Percentiles rank a stretch among this genome's conserved stretches.
These are phyloP conservation scores for Lytechinus variegatus DNA, from an alignment of 35 echinoderm and acorn worm genomes.

Conservation along the genomic window DNA sequence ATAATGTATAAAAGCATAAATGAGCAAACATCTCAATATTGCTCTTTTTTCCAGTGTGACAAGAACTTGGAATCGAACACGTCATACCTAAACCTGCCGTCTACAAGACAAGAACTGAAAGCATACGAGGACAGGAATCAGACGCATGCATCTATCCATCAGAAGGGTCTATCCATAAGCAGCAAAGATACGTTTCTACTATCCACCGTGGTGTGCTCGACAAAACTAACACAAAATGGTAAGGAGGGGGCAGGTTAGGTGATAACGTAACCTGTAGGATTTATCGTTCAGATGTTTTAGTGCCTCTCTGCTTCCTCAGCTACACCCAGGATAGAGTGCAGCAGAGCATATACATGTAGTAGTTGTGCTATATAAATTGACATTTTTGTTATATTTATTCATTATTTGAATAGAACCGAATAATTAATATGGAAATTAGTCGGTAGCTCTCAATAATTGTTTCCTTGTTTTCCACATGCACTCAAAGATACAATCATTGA, in stretches of 20 bases:
- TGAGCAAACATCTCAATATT: not conserved
- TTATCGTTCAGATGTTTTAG: too few relatives aligned
- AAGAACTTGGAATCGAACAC: slow-evolving; percentile 65
- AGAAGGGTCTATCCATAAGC: slow-evolving; percentile 73
- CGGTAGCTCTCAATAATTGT: too few relatives aligned
- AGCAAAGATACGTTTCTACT: slow-evolving; percentile 77
- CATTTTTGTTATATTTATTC: too few relatives aligned
- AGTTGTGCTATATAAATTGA: too few relatives aligned
- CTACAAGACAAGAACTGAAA: slow-evolving; percentile 74
- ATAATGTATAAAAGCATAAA: not conserved
- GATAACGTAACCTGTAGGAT: not conserved
- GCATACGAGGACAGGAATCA: slow-evolving; percentile 26
- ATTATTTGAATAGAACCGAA: too few relatives aligned
- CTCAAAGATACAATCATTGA: too few relatives aligned
- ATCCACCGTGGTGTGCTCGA: slow-evolving; percentile 92
- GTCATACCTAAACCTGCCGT: slow-evolving; percentile 87
- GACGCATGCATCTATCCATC: slow-evolving; percentile 40
- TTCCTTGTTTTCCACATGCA: too few relatives aligned
- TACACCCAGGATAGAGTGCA: too few relatives aligned
- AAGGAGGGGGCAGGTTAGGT: not conserved
- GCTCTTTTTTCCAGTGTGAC: slow-evolving; percentile 57
- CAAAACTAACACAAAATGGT: slow-evolving; percentile 98
- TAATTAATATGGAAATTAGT: too few relatives aligned
- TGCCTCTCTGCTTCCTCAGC: too few relatives aligned
- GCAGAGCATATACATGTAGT: too few relatives aligned